Evolutionary conservation across 2,113 vertebrate species (phyloP).

Genomic region (Scortum barcoo): DNA sequence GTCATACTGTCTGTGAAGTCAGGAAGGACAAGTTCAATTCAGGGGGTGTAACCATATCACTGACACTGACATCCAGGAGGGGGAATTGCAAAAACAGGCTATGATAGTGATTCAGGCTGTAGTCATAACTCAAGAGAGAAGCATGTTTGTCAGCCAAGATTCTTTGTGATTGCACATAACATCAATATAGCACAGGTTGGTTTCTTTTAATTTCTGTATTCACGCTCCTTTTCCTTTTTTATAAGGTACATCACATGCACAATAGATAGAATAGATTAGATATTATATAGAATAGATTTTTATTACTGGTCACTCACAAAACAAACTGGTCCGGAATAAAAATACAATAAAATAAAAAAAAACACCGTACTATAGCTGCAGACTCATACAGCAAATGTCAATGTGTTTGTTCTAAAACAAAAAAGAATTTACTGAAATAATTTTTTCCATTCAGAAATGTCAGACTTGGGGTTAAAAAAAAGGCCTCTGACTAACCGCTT

Average conservation of each 20-base stretch:
- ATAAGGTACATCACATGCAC: too few relatives aligned
- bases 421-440: background rate
- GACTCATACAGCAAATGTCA: too few relatives aligned
- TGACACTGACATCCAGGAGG: background rate
- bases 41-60: background rate
- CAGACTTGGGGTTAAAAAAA: background rate
- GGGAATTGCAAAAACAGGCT: background rate
- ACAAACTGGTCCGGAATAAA: too few relatives aligned
- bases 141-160: background rate
- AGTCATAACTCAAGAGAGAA: too few relatives aligned
- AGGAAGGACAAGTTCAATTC: background rate
- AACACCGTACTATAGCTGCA: too few relatives aligned
- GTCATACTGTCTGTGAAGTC: slow-evolving; percentile 89
- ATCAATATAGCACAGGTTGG: background rate
- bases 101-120: background rate
- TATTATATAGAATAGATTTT: too few relatives aligned
- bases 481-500: background rate
- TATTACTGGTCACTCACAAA: too few relatives aligned
- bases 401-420: too few relatives aligned
- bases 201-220: too few relatives aligned
- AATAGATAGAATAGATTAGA: too few relatives aligned
- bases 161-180: background rate
- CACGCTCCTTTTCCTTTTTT: background rate
- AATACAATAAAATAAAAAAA: too few relatives aligned
- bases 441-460: background rate